phyloP scores from a whole-genome alignment of 2,888 invertebrate genomes.

The Hermaeophaga mercurialis region DNA sequence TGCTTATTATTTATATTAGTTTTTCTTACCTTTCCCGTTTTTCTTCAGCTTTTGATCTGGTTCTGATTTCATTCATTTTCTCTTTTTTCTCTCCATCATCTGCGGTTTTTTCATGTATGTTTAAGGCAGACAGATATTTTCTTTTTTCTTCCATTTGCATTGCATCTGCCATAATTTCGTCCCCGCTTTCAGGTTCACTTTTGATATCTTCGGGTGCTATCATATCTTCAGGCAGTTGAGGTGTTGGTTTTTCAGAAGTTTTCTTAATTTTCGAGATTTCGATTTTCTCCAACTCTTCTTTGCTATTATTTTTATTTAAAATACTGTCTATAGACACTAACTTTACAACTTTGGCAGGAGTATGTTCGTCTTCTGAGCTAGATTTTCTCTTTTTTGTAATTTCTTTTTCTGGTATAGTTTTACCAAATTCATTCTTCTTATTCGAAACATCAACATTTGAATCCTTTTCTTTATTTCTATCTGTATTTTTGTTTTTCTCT shows the following conservation, averaged over 20 bases:
- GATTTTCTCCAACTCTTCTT: constrained; percentile 21
- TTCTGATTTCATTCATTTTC: constrained; percentile 46
- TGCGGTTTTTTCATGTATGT: constrained; percentile 50
- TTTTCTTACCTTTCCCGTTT: constrained; percentile 37
- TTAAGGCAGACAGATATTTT: constrained; percentile 52
- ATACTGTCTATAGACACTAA: constrained; percentile 42
- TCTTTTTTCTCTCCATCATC: constrained; percentile 39
- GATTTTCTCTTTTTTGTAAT: constrained; percentile 40
- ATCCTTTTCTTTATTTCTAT: neutral
- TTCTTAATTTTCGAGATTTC: neutral
- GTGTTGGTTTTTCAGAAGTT: neutral
- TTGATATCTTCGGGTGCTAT: constrained; percentile 46
- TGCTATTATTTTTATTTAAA: constrained; percentile 34
- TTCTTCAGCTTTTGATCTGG: constrained; percentile 51
- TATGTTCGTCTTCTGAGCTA: constrained; percentile 18
- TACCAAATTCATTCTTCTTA: neutral
- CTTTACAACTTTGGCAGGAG: constrained; percentile 40
- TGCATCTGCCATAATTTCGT: constrained; percentile 39
- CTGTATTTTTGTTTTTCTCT: too few relatives aligned
- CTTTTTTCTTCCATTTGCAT: constrained; percentile 26
- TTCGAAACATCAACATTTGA: neutral
- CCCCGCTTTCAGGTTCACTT: constrained; percentile 50
- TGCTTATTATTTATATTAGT: too few relatives aligned
- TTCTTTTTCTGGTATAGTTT: neutral
- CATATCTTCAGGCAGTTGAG: neutral